These are phyloP conservation scores for Gobius niger DNA, from an alignment of 2,113 vertebrate species.

Conservation along the genomic window DNA sequence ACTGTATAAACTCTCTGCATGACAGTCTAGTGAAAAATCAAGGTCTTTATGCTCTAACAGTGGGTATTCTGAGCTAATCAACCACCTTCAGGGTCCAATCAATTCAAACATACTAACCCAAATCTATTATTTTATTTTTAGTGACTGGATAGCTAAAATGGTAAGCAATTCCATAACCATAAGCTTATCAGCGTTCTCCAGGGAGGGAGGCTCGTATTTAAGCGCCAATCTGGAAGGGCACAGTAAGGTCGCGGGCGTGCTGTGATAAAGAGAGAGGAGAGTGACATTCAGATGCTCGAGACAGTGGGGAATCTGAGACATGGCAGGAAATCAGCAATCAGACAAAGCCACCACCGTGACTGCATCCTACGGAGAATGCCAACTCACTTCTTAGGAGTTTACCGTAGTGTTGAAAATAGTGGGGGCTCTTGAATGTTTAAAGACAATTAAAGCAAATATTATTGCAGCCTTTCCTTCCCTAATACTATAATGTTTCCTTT, in stretches of 20 bases:
- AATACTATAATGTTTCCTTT: constrained; percentile 1
- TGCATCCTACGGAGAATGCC: constrained; percentile 16
- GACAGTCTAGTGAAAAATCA: constrained; percentile 10
- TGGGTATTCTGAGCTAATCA: constrained; percentile 43
- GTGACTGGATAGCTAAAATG: constrained; percentile 41
- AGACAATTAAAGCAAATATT: constrained; percentile 2
- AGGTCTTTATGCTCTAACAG: constrained; percentile 27
- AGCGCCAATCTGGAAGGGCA: constrained; percentile 47
- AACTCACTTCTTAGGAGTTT: not conserved
- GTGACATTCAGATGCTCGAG: constrained; percentile 44
- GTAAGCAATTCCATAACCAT: constrained; percentile 56
- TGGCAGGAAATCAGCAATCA: constrained; percentile 57
- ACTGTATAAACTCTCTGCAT: constrained; percentile 9
- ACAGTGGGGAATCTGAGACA: constrained; percentile 46
- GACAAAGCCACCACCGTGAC: constrained; percentile 27
- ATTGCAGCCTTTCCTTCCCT: not conserved
- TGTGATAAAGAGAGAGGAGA: constrained; percentile 46
- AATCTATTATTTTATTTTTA: constrained; percentile 15
- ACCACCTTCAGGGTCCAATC: constrained; percentile 41
- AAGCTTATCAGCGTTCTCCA: constrained; percentile 67
- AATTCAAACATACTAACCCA: constrained; percentile 14
- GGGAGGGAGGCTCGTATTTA: constrained; percentile 66
- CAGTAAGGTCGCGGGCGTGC: constrained; percentile 40
- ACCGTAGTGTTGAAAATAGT: not conserved
- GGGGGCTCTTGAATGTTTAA: not conserved